Evolutionary conservation across 2,113 vertebrate species (phyloP).

Genomic region (Labeo rohita): DNA sequence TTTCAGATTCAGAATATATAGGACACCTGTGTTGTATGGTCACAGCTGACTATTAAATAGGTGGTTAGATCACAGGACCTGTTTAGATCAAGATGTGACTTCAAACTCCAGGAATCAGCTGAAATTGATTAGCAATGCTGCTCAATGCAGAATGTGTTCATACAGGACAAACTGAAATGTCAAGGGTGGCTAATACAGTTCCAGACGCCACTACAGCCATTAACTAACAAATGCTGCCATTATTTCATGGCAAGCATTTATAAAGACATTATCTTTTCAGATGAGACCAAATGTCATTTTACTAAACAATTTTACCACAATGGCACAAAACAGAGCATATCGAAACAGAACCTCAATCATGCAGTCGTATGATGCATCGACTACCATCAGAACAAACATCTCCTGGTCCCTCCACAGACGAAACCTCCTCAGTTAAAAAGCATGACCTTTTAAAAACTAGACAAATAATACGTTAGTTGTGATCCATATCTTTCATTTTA

Average conservation of each 20-base stretch:
- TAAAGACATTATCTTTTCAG: not conserved
- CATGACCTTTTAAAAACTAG: not conserved
- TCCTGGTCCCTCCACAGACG: not conserved
- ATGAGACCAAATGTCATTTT: not conserved
- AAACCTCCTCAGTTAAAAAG: not conserved
- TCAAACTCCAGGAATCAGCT: not conserved
- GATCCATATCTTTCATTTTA: not conserved
- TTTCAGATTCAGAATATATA: not conserved
- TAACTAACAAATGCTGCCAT: not conserved
- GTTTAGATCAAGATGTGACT: not conserved
- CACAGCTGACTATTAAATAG: not conserved
- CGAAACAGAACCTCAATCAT: not conserved
- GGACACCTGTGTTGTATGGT: not conserved
- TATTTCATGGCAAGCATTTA: not conserved
- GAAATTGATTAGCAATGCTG: slow-evolving; percentile 7
- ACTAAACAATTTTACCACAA: not conserved
- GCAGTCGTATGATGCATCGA: not conserved
- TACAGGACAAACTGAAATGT: slow-evolving; percentile 3
- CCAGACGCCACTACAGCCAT: not conserved
- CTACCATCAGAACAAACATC: not conserved
- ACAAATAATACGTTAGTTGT: not conserved
- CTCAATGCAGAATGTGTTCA: not conserved
- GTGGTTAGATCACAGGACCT: slow-evolving; percentile 13
- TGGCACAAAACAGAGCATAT: slow-evolving; percentile 2
- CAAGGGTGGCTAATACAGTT: slow-evolving; percentile 10